Conservation (phyloP, 2,797 vertebrate genomes). For the Eulemur rubriventer region DNA sequence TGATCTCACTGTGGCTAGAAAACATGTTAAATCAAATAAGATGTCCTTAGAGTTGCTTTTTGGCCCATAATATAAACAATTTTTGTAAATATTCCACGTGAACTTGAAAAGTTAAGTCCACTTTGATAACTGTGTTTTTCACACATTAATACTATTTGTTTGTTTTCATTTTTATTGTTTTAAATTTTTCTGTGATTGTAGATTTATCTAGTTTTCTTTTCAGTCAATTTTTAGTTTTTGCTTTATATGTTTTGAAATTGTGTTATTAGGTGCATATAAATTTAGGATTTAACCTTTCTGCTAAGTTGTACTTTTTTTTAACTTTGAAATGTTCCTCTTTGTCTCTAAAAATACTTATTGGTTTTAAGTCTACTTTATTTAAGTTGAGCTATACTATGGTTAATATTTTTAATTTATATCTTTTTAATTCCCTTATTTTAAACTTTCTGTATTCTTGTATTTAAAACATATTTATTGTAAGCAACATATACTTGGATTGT, state of each 20-base stretch:
- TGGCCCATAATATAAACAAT: background rate
- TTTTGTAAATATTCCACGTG: background rate
- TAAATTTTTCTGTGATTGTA: background rate
- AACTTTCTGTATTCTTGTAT: background rate
- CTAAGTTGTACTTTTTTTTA: background rate
- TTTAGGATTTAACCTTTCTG: background rate
- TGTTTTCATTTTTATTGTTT: background rate
- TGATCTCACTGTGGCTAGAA: background rate
- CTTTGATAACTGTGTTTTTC: background rate
- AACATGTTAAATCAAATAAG: background rate
- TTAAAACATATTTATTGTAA: background rate
- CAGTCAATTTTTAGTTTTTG: background rate
- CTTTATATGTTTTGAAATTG: constrained; percentile 9
- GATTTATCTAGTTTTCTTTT: background rate
- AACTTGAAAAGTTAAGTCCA: background rate
- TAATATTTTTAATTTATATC: background rate
- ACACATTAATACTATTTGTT: background rate
- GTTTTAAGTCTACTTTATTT: background rate
- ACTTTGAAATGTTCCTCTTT: background rate
- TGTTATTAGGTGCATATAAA: background rate
- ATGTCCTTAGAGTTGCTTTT: background rate
- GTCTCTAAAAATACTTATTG: background rate
- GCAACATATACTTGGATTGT: background rate
- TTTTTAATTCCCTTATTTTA: background rate
- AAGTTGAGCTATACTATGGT: background rate